Percentiles rank a stretch among this genome's conserved stretches.
Evolutionary conservation across 2,888 invertebrate species (phyloP).

Genomic region (Xestia sexstrigata): DNA sequence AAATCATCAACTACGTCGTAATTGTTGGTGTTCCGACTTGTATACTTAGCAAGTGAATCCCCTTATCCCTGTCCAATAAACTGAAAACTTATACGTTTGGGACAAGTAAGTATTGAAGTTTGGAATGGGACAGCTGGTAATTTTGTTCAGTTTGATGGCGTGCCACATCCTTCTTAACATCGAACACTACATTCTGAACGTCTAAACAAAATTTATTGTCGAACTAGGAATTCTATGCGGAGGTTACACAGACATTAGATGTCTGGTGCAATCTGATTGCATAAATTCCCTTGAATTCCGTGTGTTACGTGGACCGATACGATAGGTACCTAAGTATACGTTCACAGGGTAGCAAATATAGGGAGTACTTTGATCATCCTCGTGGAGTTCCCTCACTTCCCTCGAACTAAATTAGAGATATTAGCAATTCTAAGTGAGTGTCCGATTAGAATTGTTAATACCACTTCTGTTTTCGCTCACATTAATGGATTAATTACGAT

Average conservation of each 20-base stretch:
- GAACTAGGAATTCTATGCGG: background rate
- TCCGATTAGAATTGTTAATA: slow-evolving; percentile 39
- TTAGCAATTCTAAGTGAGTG: slow-evolving; percentile 39
- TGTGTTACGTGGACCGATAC: background rate
- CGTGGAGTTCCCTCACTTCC: slow-evolving; percentile 10
- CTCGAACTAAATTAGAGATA: slow-evolving; percentile 24
- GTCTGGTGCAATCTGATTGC: background rate
- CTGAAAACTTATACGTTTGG: background rate
- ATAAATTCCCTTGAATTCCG: background rate
- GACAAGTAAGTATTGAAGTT: background rate
- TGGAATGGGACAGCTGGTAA: background rate
- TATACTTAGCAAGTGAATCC: background rate
- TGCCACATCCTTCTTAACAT: background rate
- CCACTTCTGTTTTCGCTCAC: slow-evolving; percentile 24
- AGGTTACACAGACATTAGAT: background rate
- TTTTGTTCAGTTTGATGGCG: background rate
- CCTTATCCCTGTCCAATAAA: background rate
- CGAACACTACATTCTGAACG: background rate
- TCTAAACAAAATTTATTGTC: background rate
- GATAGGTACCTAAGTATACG: background rate
- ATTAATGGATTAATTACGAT: slow-evolving; percentile 14
- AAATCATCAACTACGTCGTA: background rate
- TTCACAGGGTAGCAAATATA: background rate
- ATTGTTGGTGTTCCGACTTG: background rate
- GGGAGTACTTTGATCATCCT: background rate